These are phyloP conservation scores for Leptoclinus maculatus DNA, from an alignment of 2,797 vertebrate genomes.

Conservation along the genomic window DNA sequence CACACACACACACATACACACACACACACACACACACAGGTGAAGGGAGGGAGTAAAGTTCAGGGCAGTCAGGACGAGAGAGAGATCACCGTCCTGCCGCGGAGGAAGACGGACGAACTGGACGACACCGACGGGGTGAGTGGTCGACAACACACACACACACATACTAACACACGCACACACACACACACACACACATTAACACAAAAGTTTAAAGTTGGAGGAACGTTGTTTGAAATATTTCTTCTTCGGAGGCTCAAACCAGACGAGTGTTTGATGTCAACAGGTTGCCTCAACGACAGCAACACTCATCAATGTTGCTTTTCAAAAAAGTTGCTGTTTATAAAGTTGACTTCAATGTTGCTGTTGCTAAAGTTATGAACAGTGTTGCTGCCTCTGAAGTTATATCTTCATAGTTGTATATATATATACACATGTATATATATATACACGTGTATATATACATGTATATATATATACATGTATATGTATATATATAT, in stretches of 20 bases:
- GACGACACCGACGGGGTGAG: slow-evolving; percentile 27
- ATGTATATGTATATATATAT: too few relatives aligned
- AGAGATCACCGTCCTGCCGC: slow-evolving; percentile 58
- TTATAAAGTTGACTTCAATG: too few relatives aligned
- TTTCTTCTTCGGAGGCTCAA: too few relatives aligned
- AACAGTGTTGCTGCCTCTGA: too few relatives aligned
- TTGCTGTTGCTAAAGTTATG: too few relatives aligned
- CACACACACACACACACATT: slow-evolving; percentile 12
- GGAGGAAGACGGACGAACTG: slow-evolving; percentile 19
- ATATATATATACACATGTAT: too few relatives aligned
- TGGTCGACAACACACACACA: not conserved
- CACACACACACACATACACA: not conserved
- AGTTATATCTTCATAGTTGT: too few relatives aligned
- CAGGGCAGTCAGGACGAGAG: slow-evolving; percentile 43
- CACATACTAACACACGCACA: slow-evolving; percentile 19
- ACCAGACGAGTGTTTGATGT: too few relatives aligned
- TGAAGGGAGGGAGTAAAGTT: slow-evolving; percentile 57
- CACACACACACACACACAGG: not conserved
- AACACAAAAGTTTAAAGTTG: not conserved
- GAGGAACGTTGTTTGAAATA: too few relatives aligned
- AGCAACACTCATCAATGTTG: too few relatives aligned
- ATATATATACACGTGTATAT: not conserved
- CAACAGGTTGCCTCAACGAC: too few relatives aligned
- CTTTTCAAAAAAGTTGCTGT: too few relatives aligned
- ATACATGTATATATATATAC: not conserved